A percentile compares a stretch with the other conserved stretches of the same genome.
Conservation (phyloP, 92 coral and sea anemone genomes). For the Zoanthus solanderi region DNA sequence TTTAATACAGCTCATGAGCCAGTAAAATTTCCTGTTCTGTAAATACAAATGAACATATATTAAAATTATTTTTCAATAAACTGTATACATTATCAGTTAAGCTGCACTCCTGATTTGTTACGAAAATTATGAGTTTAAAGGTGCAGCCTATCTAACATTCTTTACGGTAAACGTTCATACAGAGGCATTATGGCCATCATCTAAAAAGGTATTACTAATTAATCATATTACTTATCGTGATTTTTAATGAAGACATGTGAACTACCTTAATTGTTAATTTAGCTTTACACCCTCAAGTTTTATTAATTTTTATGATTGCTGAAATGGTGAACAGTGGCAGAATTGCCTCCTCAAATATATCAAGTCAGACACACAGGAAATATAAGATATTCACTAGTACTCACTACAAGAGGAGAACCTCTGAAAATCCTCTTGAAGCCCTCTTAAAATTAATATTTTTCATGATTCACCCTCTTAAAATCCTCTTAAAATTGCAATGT, state of each 20-base stretch:
- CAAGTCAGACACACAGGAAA: slow-evolving; percentile 35
- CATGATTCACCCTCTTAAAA: too few species aligned
- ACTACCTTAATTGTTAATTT: slow-evolving; percentile 50
- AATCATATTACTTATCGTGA: slow-evolving; percentile 54
- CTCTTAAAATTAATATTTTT: too few species aligned
- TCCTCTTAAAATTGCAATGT: too few species aligned
- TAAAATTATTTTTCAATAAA: slow-evolving; percentile 48
- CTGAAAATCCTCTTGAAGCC: too few species aligned
- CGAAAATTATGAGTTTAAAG: neutral
- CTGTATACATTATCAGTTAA: slow-evolving; percentile 49
- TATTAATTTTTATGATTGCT: slow-evolving; percentile 50
- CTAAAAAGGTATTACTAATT: slow-evolving; percentile 33
- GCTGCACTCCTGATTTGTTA: slow-evolving; percentile 13
- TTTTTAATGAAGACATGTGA: slow-evolving; percentile 57
- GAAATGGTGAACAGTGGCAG: slow-evolving; percentile 56
- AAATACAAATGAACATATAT: slow-evolving; percentile 54
- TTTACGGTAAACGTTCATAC: slow-evolving; percentile 7
- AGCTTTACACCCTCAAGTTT: slow-evolving; percentile 52
- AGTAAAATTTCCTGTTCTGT: slow-evolving; percentile 36
- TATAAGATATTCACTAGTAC: too few species aligned
- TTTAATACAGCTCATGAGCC: neutral
- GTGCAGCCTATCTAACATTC: too few species aligned
- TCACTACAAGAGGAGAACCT: too few species aligned
- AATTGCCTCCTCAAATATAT: slow-evolving; percentile 54
- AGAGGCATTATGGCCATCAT: slow-evolving; percentile 51